phyloP scores from a whole-genome alignment of 1,140 invertebrate species.

The Drosophila biarmipes region DNA sequence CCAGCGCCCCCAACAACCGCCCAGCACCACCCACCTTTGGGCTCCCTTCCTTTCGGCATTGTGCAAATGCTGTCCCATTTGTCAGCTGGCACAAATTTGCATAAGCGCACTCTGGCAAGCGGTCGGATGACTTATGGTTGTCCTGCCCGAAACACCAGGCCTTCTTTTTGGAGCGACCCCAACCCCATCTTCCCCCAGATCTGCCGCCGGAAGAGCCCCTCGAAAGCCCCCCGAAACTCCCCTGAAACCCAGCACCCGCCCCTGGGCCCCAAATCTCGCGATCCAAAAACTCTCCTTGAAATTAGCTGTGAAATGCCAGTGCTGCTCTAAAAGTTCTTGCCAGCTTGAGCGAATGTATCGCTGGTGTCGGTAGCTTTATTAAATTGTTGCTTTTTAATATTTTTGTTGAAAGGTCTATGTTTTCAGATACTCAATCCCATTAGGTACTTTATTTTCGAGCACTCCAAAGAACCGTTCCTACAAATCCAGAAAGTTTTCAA shows the following conservation, averaged over 20 bases:
- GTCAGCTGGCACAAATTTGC: constrained; percentile 80
- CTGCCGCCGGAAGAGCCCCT: not conserved
- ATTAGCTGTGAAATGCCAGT: constrained; percentile 77
- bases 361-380: not conserved
- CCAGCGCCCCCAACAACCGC: constrained; percentile 37
- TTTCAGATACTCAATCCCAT: too few species aligned
- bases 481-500: not conserved
- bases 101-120: constrained; percentile 75
- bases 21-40: not conserved
- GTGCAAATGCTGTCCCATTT: constrained; percentile 81
- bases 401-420: too few species aligned
- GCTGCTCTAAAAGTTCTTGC: not conserved
- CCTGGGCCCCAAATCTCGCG: constrained; percentile 69
- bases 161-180: constrained; percentile 6
- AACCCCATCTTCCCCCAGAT: not conserved
- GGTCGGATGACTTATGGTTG: constrained; percentile 78
- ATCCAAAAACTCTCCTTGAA: constrained; percentile 76
- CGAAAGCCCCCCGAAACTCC: not conserved
- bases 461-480: not conserved
- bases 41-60: constrained; percentile 45
- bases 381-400: too few species aligned
- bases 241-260: constrained; percentile 15
- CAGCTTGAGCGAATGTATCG: not conserved
- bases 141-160: constrained; percentile 22
- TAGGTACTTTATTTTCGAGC: not conserved